A percentile compares a stretch with the other conserved stretches of the same genome.
phyloP scores from a whole-genome alignment of 2,888 invertebrate genomes.

The Mamestra brassicae region DNA sequence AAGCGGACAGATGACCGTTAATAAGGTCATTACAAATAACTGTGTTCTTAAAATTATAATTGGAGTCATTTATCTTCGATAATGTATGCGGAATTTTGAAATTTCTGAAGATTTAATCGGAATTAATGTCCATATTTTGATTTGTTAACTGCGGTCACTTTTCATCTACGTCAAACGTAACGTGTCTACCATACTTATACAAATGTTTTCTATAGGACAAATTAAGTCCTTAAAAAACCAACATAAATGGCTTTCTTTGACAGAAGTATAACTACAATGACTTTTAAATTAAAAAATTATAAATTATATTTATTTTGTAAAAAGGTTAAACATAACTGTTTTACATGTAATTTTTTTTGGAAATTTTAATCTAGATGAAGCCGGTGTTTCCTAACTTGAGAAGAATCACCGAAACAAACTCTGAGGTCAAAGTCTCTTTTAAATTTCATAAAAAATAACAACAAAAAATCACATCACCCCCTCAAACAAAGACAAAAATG shows the following conservation, averaged over 20 bases:
- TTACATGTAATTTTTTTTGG: too few species aligned
- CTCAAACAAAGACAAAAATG: constrained; percentile 18
- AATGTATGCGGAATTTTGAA: constrained; percentile 12
- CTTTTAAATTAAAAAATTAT: neutral
- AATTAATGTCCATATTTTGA: constrained; percentile 14
- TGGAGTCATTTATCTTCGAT: constrained; percentile 17
- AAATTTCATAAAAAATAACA: too few species aligned
- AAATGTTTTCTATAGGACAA: neutral
- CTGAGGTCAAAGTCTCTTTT: too few species aligned
- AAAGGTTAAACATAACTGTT: too few species aligned
- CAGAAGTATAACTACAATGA: neutral
- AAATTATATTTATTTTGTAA: neutral
- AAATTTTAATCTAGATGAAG: too few species aligned
- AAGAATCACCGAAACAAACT: too few species aligned
- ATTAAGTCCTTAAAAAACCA: neutral
- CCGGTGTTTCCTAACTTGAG: too few species aligned
- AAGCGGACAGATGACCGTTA: constrained; percentile 29
- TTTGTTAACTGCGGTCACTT: constrained; percentile 3
- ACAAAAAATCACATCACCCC: neutral
- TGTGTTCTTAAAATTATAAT: constrained; percentile 20
- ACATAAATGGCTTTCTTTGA: neutral
- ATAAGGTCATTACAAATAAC: constrained; percentile 23
- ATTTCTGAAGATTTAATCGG: constrained; percentile 1
- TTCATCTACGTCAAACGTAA: neutral
- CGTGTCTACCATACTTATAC: neutral